These are phyloP conservation scores for Dreissena rostriformis DNA, from an alignment of 1,140 invertebrate genomes.

Conservation along the genomic window DNA sequence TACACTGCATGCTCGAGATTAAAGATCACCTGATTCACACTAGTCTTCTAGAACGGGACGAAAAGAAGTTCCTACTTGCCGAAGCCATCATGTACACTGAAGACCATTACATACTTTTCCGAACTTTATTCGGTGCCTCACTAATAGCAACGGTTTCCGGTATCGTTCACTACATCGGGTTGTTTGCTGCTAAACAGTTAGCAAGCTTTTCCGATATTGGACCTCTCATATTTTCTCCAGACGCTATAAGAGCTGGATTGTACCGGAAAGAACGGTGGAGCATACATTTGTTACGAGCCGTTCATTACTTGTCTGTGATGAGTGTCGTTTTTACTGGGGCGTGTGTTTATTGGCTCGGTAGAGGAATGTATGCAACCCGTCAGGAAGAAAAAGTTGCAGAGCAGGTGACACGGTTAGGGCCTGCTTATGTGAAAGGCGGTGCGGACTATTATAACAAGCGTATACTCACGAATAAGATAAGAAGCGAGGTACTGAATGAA, in stretches of 20 bases:
- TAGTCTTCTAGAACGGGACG: background rate
- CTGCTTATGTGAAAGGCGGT: background rate
- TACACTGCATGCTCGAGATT: background rate
- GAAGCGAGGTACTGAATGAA: too few species aligned
- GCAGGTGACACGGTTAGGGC: background rate
- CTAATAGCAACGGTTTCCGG: background rate
- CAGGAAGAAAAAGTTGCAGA: background rate
- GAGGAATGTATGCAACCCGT: background rate
- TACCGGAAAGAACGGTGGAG: background rate
- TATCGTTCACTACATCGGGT: background rate
- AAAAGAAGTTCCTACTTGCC: background rate
- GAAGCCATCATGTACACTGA: background rate
- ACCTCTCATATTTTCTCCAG: background rate
- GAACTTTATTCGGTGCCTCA: background rate
- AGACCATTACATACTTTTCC: slow-evolving; percentile 1
- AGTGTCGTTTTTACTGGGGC: background rate
- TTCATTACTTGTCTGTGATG: background rate
- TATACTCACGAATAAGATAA: too few species aligned
- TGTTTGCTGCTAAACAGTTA: background rate
- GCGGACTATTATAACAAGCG: too few species aligned
- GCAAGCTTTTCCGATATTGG: background rate
- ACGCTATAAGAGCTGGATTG: background rate
- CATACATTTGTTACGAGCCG: background rate
- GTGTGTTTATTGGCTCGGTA: background rate
- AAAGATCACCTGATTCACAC: background rate